These are phyloP conservation scores for Eupeodes corollae DNA, from an alignment of 1,140 invertebrate genomes.

Conservation along the genomic window DNA sequence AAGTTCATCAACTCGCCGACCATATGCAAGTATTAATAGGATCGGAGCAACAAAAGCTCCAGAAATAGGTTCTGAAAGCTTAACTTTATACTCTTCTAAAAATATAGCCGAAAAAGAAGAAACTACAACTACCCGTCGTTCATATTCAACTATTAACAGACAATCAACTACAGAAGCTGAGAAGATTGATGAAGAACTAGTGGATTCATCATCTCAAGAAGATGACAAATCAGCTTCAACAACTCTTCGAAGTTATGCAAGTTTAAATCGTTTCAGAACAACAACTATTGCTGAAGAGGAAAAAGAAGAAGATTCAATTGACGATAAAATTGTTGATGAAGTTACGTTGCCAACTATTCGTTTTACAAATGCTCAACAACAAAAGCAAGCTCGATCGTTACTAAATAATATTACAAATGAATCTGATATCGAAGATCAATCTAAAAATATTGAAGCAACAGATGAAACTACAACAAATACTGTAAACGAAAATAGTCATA, in stretches of 20 bases:
- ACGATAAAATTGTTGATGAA: slow-evolving; percentile 1
- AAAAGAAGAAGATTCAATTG: background rate
- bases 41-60: background rate
- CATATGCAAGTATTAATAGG: background rate
- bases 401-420: too few species aligned
- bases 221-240: background rate
- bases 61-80: background rate
- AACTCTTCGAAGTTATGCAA: background rate
- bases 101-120: too few species aligned
- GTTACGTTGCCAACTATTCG: background rate
- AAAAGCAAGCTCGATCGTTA: too few species aligned
- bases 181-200: too few species aligned
- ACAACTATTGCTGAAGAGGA: background rate
- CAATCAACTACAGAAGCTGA: background rate
- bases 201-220: too few species aligned
- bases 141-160: background rate
- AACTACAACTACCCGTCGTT: too few species aligned
- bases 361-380: too few species aligned
- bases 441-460: too few species aligned
- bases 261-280: slow-evolving; percentile 1
- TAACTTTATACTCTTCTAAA: too few species aligned
- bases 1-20: background rate
- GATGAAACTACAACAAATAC: too few species aligned
- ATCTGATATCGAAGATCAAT: too few species aligned
- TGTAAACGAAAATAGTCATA: too few species aligned